A percentile compares a stretch with the other conserved stretches of the same genome.
Conservation (phyloP, 2,113 vertebrate genomes). For the Neodon shergylaensis region DNA sequence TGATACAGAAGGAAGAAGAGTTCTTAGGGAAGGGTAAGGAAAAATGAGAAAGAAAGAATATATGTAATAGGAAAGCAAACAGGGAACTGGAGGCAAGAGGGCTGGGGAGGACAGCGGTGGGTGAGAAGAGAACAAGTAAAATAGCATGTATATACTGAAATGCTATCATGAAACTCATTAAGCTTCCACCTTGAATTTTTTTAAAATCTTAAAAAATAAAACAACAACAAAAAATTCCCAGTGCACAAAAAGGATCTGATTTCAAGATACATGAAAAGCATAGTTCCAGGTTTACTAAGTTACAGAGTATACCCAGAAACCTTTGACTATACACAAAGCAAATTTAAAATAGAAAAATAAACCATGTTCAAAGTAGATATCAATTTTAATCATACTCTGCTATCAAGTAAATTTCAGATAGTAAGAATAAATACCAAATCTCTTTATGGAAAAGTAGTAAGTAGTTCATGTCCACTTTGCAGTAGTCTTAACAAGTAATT, state of each 20-base stretch:
- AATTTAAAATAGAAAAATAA: slow-evolving; percentile 79
- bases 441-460: slow-evolving; percentile 67
- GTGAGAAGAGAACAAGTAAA: neutral
- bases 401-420: slow-evolving; percentile 57
- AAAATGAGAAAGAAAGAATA: neutral
- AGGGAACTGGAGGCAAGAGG: neutral
- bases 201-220: neutral
- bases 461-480: slow-evolving; percentile 34
- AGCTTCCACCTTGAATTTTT: neutral
- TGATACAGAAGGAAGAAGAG: neutral
- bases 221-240: neutral
- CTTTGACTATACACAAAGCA: slow-evolving; percentile 68
- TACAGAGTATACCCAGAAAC: slow-evolving; percentile 62
- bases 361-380: slow-evolving; percentile 69
- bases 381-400: slow-evolving; percentile 55
- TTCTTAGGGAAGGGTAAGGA: neutral
- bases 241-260: slow-evolving; percentile 19
- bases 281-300: slow-evolving; percentile 52
- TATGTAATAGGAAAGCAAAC: neutral
- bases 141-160: neutral
- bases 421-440: slow-evolving; percentile 68
- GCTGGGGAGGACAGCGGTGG: too few relatives aligned
- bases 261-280: slow-evolving; percentile 46
- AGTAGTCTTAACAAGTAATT: slow-evolving; percentile 72
- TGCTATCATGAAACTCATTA: neutral